phyloP scores from a whole-genome alignment of 2,113 vertebrate genomes.

The Limnothrissa miodon region DNA sequence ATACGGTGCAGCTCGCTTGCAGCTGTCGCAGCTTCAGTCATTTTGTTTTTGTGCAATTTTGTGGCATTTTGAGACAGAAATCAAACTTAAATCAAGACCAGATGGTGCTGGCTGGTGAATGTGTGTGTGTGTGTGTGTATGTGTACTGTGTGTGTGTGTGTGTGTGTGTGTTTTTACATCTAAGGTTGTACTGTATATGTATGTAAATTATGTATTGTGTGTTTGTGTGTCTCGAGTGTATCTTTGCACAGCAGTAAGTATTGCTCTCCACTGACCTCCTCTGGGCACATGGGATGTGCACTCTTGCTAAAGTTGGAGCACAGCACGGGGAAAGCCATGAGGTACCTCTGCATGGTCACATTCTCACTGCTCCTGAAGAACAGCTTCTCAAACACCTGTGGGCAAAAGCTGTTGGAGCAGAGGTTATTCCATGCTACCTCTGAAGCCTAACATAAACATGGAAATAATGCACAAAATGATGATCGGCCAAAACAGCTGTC shows the following conservation, averaged over 20 bases:
- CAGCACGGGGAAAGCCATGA: slow-evolving; percentile 80
- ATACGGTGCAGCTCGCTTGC: not conserved
- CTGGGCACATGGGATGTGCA: slow-evolving; percentile 82
- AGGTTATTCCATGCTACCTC: not conserved
- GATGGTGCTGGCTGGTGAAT: not conserved
- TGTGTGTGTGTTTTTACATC: not conserved
- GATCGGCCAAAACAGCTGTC: not conserved
- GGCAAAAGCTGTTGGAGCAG: slow-evolving; percentile 74
- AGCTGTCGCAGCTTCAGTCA: not conserved
- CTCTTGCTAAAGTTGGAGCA: slow-evolving; percentile 80
- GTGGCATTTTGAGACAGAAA: not conserved
- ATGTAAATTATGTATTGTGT: not conserved
- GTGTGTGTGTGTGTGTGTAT: not conserved
- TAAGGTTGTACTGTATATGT: not conserved
- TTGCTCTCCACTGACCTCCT: slow-evolving; percentile 81
- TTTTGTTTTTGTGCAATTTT: not conserved
- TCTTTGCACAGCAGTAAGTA: not conserved
- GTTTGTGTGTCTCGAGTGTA: not conserved
- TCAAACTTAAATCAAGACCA: not conserved
- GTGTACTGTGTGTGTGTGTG: not conserved
- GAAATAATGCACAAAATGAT: not conserved
- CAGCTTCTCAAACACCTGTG: slow-evolving; percentile 83
- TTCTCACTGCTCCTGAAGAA: slow-evolving; percentile 79
- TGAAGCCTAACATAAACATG: not conserved
- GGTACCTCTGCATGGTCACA: slow-evolving; percentile 74